phyloP scores from a whole-genome alignment of 1,140 invertebrate genomes.

The Hypothenemus hampei region DNA sequence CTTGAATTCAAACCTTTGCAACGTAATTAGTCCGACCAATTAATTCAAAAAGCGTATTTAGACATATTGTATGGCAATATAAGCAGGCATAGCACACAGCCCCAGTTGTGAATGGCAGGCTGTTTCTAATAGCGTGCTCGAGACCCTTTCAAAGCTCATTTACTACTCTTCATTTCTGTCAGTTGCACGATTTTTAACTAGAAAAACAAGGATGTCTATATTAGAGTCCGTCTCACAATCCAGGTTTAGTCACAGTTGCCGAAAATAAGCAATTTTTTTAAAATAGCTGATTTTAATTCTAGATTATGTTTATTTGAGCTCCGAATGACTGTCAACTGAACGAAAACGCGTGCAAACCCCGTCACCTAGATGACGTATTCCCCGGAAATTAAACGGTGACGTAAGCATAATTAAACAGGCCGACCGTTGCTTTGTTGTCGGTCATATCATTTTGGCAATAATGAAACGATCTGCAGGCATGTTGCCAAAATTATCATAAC shows the following conservation, averaged over 20 bases:
- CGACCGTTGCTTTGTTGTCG: constrained; percentile 27
- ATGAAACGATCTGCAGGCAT: constrained; percentile 33
- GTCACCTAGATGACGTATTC: constrained; percentile 36
- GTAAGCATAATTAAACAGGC: constrained; percentile 39
- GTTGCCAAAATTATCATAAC: too few relatives aligned
- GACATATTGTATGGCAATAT: too few relatives aligned
- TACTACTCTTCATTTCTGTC: constrained; percentile 12
- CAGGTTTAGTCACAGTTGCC: too few relatives aligned
- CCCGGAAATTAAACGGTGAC: constrained; percentile 41
- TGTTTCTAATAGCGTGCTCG: constrained; percentile 19
- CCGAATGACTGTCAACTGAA: too few relatives aligned
- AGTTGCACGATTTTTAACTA: constrained; percentile 11
- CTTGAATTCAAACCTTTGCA: neutral
- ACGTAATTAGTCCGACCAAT: constrained; percentile 11
- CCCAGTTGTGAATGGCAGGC: constrained; percentile 17
- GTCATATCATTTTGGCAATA: constrained; percentile 35
- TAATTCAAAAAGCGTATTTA: constrained; percentile 16
- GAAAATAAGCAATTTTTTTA: too few relatives aligned
- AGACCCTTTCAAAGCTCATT: constrained; percentile 5
- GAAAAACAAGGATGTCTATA: too few relatives aligned
- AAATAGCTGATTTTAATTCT: too few relatives aligned
- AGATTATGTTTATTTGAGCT: too few relatives aligned
- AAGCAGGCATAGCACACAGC: too few relatives aligned
- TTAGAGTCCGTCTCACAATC: too few relatives aligned
- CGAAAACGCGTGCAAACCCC: neutral